Percentiles rank a stretch among this genome's conserved stretches.
phyloP scores from a whole-genome alignment of 30 jellyfish, hydroid and myxozoan species.

The Hydractinia symbiolongicarpus region DNA sequence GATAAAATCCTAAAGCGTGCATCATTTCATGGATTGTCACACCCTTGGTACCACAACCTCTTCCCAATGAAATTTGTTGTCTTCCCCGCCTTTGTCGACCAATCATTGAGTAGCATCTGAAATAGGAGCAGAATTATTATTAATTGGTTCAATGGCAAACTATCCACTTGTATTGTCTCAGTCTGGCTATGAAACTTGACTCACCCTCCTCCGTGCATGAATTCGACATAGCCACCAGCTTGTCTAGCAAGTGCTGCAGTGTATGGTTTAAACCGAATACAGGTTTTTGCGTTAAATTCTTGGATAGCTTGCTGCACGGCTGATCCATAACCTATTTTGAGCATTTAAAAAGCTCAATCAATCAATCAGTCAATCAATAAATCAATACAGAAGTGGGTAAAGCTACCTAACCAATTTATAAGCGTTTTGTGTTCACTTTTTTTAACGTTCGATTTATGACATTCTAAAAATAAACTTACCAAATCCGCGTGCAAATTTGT shows the following conservation, averaged over 20 bases:
- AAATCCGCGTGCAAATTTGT: slow-evolving; percentile 48
- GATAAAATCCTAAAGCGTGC: slow-evolving; percentile 40
- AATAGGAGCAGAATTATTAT: background rate
- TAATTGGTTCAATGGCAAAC: background rate
- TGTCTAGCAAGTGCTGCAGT: background rate
- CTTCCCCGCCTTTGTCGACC: slow-evolving; percentile 69
- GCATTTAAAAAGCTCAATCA: no score
- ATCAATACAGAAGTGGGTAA: no score
- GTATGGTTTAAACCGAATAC: background rate
- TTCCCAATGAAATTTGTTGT: slow-evolving; percentile 64
- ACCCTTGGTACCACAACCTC: slow-evolving; percentile 61
- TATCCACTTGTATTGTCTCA: no score
- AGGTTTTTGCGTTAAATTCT: no score
- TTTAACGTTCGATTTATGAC: no score
- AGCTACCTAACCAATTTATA: no score
- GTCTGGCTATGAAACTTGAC: no score
- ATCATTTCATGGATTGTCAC: slow-evolving; percentile 80
- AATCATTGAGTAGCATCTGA: slow-evolving; percentile 77
- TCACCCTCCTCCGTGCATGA: no score
- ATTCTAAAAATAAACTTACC: slow-evolving; percentile 50
- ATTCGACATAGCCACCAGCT: background rate
- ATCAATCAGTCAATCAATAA: no score
- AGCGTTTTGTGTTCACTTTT: no score
- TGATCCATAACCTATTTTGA: no score
- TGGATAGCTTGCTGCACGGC: no score